These are phyloP conservation scores for Drosophila tsacasi DNA, from an alignment of 1,140 invertebrate species.

Conservation along the genomic window DNA sequence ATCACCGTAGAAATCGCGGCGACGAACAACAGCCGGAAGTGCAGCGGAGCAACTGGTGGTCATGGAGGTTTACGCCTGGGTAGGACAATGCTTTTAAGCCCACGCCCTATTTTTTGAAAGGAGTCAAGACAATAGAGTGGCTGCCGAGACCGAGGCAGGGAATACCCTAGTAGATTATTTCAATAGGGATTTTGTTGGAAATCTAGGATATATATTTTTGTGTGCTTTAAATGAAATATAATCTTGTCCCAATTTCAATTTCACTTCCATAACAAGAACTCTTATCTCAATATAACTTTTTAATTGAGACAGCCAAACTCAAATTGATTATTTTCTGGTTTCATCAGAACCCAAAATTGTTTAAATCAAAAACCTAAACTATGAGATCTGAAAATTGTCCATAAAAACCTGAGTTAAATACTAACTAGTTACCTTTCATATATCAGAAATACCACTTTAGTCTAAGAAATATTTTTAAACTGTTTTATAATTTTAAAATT, in stretches of 20 bases:
- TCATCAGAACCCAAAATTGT: not conserved
- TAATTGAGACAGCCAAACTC: not conserved
- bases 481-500: not conserved
- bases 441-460: not conserved
- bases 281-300: not conserved
- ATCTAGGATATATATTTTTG: not conserved
- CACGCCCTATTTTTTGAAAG: not conserved
- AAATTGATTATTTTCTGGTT: not conserved
- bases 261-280: not conserved
- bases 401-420: not conserved
- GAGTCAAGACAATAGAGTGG: no score
- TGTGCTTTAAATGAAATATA: not conserved
- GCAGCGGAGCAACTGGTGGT: slow-evolving; percentile 73
- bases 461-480: not conserved
- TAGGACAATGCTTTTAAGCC: slow-evolving; percentile 39
- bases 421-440: not conserved
- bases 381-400: not conserved
- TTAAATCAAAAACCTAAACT: not conserved
- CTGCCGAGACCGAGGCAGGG: not conserved
- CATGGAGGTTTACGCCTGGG: slow-evolving; percentile 71
- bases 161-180: not conserved
- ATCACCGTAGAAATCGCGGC: slow-evolving; percentile 31
- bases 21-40: slow-evolving; percentile 76
- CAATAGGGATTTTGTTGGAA: no score
- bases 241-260: not conserved